Evolutionary conservation across 1,140 invertebrate genomes (phyloP).

Genomic region (Caenorhabditis inopinata): DNA sequence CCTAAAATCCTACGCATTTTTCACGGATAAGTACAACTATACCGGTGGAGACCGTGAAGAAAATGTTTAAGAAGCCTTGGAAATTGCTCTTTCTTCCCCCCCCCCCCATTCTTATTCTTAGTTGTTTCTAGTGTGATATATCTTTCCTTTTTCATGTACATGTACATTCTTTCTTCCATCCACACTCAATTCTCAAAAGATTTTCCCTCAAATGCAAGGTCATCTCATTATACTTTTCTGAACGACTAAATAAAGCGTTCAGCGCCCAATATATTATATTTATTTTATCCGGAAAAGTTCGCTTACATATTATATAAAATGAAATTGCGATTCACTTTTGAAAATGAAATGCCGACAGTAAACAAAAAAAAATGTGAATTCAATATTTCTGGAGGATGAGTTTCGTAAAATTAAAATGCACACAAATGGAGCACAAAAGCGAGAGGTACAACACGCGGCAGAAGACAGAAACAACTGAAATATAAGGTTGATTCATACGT

Average conservation of each 20-base stretch:
- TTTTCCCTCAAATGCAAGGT: too few species aligned
- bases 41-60: slow-evolving; percentile 37
- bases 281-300: slow-evolving; percentile 11
- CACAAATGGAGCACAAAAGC: too few species aligned
- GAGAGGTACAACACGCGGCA: neutral
- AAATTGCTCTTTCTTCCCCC: neutral
- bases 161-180: neutral
- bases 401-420: too few species aligned
- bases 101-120: neutral
- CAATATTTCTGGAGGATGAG: too few species aligned
- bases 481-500: too few species aligned
- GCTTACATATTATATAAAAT: neutral
- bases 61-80: neutral
- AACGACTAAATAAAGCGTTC: neutral
- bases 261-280: slow-evolving; percentile 15
- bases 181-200: too few species aligned
- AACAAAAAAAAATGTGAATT: too few species aligned
- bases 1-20: slow-evolving; percentile 22
- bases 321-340: neutral
- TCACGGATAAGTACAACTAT: slow-evolving; percentile 42
- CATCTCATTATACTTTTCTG: too few species aligned
- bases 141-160: neutral
- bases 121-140: slow-evolving; percentile 9
- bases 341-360: neutral
- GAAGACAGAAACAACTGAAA: neutral